phyloP scores from a whole-genome alignment of 35 echinoderm and acorn worm genomes.

The Patiria miniata region DNA sequence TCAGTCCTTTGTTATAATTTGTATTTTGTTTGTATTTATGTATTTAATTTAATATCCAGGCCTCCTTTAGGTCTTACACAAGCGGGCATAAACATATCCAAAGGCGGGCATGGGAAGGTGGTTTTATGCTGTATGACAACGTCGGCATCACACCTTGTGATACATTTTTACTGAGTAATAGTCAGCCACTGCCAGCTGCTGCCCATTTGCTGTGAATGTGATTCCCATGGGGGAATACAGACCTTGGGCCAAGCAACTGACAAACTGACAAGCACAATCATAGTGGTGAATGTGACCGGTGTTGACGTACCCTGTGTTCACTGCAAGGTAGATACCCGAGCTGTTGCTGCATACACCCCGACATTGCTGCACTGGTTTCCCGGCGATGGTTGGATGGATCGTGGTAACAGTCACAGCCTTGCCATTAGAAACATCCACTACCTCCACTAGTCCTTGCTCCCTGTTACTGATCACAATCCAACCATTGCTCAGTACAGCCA shows the following conservation, averaged over 20 bases:
- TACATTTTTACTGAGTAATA: not conserved
- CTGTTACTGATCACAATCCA: not conserved
- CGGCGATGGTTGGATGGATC: not conserved
- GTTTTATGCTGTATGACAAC: no score
- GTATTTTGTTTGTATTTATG: no score
- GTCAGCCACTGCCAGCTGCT: conserved; percentile 20
- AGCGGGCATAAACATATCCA: no score
- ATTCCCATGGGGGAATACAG: not conserved
- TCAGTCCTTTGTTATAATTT: no score
- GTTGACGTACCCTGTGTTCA: not conserved
- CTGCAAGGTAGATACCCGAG: not conserved
- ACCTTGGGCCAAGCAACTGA: not conserved
- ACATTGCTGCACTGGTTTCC: not conserved
- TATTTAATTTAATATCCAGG: no score
- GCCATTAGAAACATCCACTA: not conserved
- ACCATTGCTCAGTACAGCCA: not conserved
- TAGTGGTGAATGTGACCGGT: conserved; percentile 19
- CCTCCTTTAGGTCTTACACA: no score
- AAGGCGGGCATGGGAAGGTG: no score
- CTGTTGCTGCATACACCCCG: not conserved
- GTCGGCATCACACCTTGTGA: conserved; percentile 16
- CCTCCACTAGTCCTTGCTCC: not conserved
- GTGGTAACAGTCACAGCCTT: not conserved
- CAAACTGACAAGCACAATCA: not conserved
- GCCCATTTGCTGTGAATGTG: conserved; percentile 1